These are phyloP conservation scores for Alosa alosa DNA, from an alignment of 2,113 vertebrate genomes.

Conservation along the genomic window DNA sequence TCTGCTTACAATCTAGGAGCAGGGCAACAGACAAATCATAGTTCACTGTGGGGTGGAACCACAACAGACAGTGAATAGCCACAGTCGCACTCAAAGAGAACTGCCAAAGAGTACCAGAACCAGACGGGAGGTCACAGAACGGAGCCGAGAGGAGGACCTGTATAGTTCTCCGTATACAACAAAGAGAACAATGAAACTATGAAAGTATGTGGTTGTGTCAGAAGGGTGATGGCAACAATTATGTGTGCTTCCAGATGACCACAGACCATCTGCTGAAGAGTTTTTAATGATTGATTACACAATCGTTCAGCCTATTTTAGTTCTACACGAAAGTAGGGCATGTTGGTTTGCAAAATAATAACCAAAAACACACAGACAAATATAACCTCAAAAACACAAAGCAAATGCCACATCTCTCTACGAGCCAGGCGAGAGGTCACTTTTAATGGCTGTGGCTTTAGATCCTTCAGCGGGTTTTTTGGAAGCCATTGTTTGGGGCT, in stretches of 20 bases:
- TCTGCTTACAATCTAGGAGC: not conserved
- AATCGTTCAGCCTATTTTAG: not conserved
- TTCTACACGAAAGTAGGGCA: not conserved
- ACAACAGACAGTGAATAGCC: not conserved
- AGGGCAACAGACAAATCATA: not conserved
- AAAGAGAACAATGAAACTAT: not conserved
- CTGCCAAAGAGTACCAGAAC: not conserved
- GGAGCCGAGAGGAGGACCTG: not conserved
- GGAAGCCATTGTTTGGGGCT: not conserved
- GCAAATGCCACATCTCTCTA: not conserved
- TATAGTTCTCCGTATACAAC: not conserved
- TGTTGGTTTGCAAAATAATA: not conserved
- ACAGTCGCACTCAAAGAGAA: not conserved
- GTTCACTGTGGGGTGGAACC: not conserved
- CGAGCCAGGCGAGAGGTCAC: not conserved
- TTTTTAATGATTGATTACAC: slow-evolving; percentile 6
- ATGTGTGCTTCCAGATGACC: not conserved
- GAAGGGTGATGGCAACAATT: not conserved
- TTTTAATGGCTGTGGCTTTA: slow-evolving; percentile 3
- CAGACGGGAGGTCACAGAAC: not conserved
- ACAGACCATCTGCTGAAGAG: not conserved
- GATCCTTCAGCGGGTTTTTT: not conserved
- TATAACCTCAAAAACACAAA: not conserved
- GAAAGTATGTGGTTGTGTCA: not conserved
- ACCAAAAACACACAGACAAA: not conserved